Percentiles rank a stretch among this genome's conserved stretches.
These are phyloP conservation scores for Cremastinae sp. DNA, from an alignment of 2,888 invertebrate species.

Conservation along the genomic window DNA sequence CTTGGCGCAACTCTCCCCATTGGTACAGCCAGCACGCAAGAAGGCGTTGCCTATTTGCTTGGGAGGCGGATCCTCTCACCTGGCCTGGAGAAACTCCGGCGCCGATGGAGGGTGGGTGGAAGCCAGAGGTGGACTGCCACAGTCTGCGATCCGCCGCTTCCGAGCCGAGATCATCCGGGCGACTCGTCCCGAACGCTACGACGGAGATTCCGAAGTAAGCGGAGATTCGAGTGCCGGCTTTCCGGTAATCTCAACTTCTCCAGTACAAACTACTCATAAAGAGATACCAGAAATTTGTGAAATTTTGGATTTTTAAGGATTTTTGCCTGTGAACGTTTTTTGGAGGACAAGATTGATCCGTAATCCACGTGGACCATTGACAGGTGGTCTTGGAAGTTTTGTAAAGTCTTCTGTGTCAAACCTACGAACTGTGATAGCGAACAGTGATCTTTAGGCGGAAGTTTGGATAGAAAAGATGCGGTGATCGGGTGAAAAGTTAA, in stretches of 20 bases:
- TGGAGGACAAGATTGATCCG: slow-evolving; percentile 6
- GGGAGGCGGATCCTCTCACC: slow-evolving; percentile 46
- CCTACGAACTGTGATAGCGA: too few relatives aligned
- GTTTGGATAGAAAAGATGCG: too few relatives aligned
- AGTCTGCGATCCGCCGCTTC: slow-evolving; percentile 75
- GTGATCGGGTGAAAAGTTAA: slow-evolving; percentile 51
- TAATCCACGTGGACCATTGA: slow-evolving; percentile 26
- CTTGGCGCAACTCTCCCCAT: slow-evolving; percentile 9
- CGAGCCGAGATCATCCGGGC: slow-evolving; percentile 71
- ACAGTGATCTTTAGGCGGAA: too few relatives aligned
- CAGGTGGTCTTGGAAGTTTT: too few relatives aligned
- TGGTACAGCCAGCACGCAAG: slow-evolving; percentile 29
- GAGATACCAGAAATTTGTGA: neutral
- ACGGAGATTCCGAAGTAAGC: slow-evolving; percentile 45
- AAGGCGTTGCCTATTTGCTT: slow-evolving; percentile 47
- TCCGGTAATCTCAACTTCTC: neutral
- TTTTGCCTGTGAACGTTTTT: slow-evolving; percentile 27
- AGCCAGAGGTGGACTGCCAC: slow-evolving; percentile 72
- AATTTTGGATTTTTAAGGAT: neutral
- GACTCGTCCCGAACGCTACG: slow-evolving; percentile 62
- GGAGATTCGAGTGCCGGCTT: slow-evolving; percentile 41
- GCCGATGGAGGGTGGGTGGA: slow-evolving; percentile 61
- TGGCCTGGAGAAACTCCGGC: slow-evolving; percentile 41
- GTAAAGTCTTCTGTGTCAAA: too few relatives aligned
- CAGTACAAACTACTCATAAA: too few relatives aligned